A percentile compares a stretch with the other conserved stretches of the same genome.
Conservation (phyloP, 2,888 invertebrate species). For the Eucera pruinosa region DNA sequence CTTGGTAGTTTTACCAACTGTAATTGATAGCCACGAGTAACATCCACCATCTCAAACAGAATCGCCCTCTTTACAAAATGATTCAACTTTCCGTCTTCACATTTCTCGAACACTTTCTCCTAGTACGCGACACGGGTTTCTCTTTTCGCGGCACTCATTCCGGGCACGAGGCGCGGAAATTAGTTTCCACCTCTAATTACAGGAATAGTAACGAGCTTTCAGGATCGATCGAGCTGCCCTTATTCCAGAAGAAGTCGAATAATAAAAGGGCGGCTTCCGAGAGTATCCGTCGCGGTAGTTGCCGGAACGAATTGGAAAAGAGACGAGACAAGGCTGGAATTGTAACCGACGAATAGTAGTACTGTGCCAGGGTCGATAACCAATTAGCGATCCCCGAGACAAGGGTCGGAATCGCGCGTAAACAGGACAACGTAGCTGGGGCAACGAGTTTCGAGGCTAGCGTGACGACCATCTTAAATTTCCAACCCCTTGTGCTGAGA, state of each 20-base stretch:
- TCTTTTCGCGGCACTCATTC: constrained; percentile 14
- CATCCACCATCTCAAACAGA: no score
- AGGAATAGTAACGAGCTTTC: constrained; percentile 29
- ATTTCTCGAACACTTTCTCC: neutral
- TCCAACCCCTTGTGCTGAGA: constrained; percentile 42
- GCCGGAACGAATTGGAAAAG: constrained; percentile 44
- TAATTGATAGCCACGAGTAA: constrained; percentile 1
- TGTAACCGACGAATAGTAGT: constrained; percentile 53
- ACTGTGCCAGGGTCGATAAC: constrained; percentile 64
- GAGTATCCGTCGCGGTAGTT: neutral
- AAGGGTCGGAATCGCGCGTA: constrained; percentile 69
- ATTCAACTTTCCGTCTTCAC: neutral
- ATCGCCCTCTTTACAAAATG: neutral
- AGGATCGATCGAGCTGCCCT: constrained; percentile 29
- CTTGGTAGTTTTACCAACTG: neutral
- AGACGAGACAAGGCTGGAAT: constrained; percentile 52
- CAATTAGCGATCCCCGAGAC: constrained; percentile 68
- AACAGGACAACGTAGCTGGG: constrained; percentile 65
- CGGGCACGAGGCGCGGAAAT: constrained; percentile 40
- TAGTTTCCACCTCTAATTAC: constrained; percentile 40
- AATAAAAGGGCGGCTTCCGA: constrained; percentile 46
- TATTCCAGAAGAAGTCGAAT: constrained; percentile 29
- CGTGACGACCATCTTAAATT: constrained; percentile 56
- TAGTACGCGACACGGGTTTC: neutral
- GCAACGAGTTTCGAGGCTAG: constrained; percentile 63